Evolutionary conservation across 2,797 vertebrate species (phyloP).

Genomic region (Heteromormyrus szaboi): DNA sequence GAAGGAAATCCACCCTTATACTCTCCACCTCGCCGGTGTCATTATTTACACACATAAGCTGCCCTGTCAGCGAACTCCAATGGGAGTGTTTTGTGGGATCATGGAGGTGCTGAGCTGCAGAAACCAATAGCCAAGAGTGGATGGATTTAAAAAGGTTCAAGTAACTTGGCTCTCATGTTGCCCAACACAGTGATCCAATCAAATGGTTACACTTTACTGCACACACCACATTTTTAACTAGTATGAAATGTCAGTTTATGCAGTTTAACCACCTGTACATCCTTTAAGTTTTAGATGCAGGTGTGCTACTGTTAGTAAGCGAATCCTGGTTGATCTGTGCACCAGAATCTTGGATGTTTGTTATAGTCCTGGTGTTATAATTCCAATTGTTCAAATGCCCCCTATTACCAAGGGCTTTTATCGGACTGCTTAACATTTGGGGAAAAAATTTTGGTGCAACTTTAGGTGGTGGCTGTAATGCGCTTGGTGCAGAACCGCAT

Average conservation of each 20-base stretch:
- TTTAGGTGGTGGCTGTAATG: not conserved
- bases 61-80: not conserved
- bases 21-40: not conserved
- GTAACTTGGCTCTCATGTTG: not conserved
- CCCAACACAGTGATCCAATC: not conserved
- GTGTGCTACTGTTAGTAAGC: not conserved
- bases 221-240: not conserved
- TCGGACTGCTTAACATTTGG: not conserved
- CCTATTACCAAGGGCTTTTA: not conserved
- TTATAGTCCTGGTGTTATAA: not conserved
- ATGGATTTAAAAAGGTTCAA: not conserved
- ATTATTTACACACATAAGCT: conserved; percentile 6
- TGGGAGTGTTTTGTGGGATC: not conserved
- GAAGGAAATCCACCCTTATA: not conserved
- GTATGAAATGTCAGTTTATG: not conserved
- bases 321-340: not conserved
- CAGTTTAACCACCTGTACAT: not conserved
- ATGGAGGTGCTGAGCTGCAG: not conserved
- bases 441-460: not conserved
- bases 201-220: not conserved
- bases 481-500: not conserved
- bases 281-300: not conserved
- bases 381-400: not conserved
- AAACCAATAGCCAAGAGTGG: not conserved
- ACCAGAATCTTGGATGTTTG: not conserved